Evolutionary conservation across 2,113 vertebrate species (phyloP).

Genomic region (Myodes glareolus): DNA sequence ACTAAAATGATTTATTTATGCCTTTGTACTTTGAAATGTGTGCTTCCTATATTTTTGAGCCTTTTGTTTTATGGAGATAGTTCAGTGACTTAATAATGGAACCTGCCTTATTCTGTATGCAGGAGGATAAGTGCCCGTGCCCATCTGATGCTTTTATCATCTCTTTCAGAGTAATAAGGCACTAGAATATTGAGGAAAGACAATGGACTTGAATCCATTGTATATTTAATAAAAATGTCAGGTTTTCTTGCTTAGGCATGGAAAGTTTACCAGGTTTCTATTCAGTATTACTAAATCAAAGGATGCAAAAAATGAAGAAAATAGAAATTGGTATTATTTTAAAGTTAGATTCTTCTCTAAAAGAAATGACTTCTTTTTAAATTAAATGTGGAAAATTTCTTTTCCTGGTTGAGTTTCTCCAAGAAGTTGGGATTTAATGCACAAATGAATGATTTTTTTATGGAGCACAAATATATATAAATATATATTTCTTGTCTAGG

Average conservation of each 20-base stretch:
- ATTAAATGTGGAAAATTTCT: neutral
- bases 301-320: neutral
- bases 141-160: neutral
- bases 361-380: neutral
- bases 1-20: neutral
- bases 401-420: neutral
- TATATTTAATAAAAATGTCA: neutral
- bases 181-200: neutral
- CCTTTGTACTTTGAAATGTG: slow-evolving; percentile 54
- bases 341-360: neutral
- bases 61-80: slow-evolving; percentile 49
- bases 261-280: neutral
- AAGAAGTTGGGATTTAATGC: neutral
- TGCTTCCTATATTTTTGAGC: slow-evolving; percentile 66
- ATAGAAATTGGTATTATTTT: neutral
- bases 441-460: neutral
- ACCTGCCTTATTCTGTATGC: neutral
- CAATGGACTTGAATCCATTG: neutral
- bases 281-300: neutral
- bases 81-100: slow-evolving; percentile 12
- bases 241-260: neutral
- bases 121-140: neutral
- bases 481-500: neutral
- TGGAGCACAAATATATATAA: neutral
- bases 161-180: neutral